Base-by-base conservation (phyloP, 2,113 vertebrate species). In the Apteryx owenii region DNA sequence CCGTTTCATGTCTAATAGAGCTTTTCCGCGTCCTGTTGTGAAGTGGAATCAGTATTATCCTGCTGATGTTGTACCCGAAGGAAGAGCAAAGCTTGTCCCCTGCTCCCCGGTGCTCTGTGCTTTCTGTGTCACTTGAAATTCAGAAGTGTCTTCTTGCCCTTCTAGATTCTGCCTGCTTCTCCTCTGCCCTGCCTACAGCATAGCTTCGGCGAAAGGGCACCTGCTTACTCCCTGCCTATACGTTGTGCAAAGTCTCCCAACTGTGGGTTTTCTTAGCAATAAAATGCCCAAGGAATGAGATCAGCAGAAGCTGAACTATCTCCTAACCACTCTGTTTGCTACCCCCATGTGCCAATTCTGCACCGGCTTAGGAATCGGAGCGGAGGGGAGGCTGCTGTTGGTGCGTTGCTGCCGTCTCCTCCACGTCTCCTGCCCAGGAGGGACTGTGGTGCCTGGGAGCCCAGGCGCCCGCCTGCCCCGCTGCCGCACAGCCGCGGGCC, bases 391-490 rank as follows among this genome's bases (percentile, higher is more conserved):
- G 7, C 36, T 38, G 36, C 36, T 38, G 36, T 88, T 60, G 66
- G 20, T 29, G 14, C 15, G 4, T 12, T 46, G 44, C 44, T 46
- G 15, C 44, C 44, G 44, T 46, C 44, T 77, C 14, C 11, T 77
- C 4, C 12, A 26, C 21, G 9, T 5, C 10, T 20, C 28, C 7
- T 14, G 40, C 10, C 50, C 48, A n/a, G 76, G 25, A 81, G 44
- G 44, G 46, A 33, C 42, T 0, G 0, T 11, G 10, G 36, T 26
- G 20, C 33, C 29, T 46, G 31, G 38, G 44, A 66, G 7, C 33
- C 21, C 29, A 0, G 0, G 11, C 36, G 5, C 21, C 2, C 0
- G 8, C 31, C 66, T 50, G 28, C 18, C 60, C 7, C 46, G 40
- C 10, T 29, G 25, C 12, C 42, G 46, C 51, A 10, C 2, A 44